Percentiles rank a stretch among this genome's conserved stretches.
Evolutionary conservation across 2,113 vertebrate species (phyloP).

Genomic region (Dromiciops gliroides): DNA sequence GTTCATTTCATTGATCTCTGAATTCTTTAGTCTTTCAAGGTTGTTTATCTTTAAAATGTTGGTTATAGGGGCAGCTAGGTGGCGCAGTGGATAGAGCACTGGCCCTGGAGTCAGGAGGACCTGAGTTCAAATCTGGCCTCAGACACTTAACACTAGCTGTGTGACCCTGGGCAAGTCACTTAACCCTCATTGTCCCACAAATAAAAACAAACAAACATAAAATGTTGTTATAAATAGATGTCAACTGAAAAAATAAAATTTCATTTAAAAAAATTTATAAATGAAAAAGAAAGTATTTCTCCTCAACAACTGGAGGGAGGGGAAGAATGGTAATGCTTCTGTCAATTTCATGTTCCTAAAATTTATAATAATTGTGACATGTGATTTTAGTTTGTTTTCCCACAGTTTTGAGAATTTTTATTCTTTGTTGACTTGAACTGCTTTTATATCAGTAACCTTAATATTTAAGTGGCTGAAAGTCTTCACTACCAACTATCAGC

Average conservation of each 20-base stretch:
- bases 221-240: not conserved
- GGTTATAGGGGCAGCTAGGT: too few relatives aligned
- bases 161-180: too few relatives aligned
- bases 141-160: too few relatives aligned
- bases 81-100: too few relatives aligned
- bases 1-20: not conserved
- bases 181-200: too few relatives aligned
- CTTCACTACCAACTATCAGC: constrained; percentile 13
- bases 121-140: too few relatives aligned
- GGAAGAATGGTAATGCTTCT: not conserved
- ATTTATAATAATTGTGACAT: not conserved
- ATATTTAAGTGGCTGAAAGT: constrained; percentile 32
- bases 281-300: constrained; percentile 11
- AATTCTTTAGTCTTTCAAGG: not conserved
- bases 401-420: constrained; percentile 3
- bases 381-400: constrained; percentile 3
- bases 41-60: not conserved
- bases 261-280: not conserved
- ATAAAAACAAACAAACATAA: too few relatives aligned
- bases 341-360: not conserved
- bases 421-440: constrained; percentile 59
- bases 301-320: constrained; percentile 1
- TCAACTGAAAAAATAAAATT: not conserved
- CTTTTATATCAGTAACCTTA: constrained; percentile 61
- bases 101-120: too few relatives aligned